Conservation (phyloP, 2,888 invertebrate species). For the Heliconius ethilla region DNA sequence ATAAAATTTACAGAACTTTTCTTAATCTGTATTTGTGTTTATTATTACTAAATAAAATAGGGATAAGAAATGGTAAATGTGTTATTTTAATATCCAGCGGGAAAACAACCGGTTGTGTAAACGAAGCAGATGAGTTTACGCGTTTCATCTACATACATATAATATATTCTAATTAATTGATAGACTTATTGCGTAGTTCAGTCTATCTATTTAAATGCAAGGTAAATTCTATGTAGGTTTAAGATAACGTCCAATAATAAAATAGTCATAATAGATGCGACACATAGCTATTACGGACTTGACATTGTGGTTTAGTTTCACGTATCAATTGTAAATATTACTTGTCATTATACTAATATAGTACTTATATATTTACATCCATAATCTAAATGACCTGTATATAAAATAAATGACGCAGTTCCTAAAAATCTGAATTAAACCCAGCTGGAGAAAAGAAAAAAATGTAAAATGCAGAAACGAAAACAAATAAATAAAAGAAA, state of each 20-base stretch:
- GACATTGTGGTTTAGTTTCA: conserved; percentile 29
- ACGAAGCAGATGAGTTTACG: conserved; percentile 30
- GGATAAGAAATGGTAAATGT: conserved; percentile 59
- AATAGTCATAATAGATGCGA: conserved; percentile 1
- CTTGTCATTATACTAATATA: conserved; percentile 7
- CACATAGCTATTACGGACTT: conserved; percentile 15
- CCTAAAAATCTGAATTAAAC: background rate
- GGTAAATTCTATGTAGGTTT: conserved; percentile 31
- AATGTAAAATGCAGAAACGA: background rate
- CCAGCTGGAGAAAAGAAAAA: background rate
- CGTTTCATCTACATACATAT: conserved; percentile 36
- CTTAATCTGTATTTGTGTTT: conserved; percentile 34
- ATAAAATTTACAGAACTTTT: background rate
- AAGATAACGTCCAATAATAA: conserved; percentile 29
- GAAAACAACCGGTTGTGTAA: conserved; percentile 38
- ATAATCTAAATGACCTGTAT: background rate
- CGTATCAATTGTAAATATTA: conserved; percentile 20
- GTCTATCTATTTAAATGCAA: conserved; percentile 35
- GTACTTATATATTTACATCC: background rate
- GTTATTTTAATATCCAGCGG: conserved; percentile 37
- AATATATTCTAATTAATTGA: conserved; percentile 46
- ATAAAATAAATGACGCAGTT: background rate
- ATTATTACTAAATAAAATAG: conserved; percentile 52
- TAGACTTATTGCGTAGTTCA: conserved; percentile 46
- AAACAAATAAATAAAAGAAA: background rate